Conservation (phyloP, 1,140 invertebrate species). For the Rhysida immarginata region DNA sequence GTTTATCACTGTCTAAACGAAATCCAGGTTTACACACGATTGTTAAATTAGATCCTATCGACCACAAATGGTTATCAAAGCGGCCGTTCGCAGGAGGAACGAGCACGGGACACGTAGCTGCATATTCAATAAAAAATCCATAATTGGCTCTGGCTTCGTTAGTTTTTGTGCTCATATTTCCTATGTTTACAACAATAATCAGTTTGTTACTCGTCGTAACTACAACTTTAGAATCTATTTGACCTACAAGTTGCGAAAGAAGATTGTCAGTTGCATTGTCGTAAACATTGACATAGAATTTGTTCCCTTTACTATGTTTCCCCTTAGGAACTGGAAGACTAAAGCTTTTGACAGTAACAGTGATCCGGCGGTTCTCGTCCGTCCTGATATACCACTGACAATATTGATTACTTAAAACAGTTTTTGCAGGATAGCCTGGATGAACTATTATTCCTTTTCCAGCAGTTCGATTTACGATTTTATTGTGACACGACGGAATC, state of each 20-base stretch:
- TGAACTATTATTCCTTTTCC: slow-evolving; percentile 10
- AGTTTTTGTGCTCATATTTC: neutral
- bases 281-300: slow-evolving; percentile 11
- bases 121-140: slow-evolving; percentile 14
- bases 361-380: slow-evolving; percentile 5
- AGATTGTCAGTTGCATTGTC: slow-evolving; percentile 7
- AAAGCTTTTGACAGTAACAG: neutral
- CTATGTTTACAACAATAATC: slow-evolving; percentile 6
- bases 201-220: slow-evolving; percentile 12
- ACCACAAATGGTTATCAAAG: slow-evolving; percentile 8
- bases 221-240: slow-evolving; percentile 1
- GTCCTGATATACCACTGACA: slow-evolving; percentile 14
- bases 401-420: neutral
- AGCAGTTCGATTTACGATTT: neutral
- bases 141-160: slow-evolving; percentile 4
- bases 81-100: slow-evolving; percentile 8
- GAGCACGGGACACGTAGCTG: slow-evolving; percentile 5
- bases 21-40: no score
- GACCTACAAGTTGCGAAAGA: slow-evolving; percentile 7
- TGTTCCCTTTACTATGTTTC: neutral
- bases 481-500: slow-evolving; percentile 11
- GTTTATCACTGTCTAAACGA: no score
- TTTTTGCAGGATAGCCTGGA: slow-evolving; percentile 14
- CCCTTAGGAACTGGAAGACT: neutral
- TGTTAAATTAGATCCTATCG: slow-evolving; percentile 15